Percentiles rank a stretch among this genome's conserved stretches.
phyloP scores from a whole-genome alignment of 2,113 vertebrate genomes.

The Melozone crissalis region DNA sequence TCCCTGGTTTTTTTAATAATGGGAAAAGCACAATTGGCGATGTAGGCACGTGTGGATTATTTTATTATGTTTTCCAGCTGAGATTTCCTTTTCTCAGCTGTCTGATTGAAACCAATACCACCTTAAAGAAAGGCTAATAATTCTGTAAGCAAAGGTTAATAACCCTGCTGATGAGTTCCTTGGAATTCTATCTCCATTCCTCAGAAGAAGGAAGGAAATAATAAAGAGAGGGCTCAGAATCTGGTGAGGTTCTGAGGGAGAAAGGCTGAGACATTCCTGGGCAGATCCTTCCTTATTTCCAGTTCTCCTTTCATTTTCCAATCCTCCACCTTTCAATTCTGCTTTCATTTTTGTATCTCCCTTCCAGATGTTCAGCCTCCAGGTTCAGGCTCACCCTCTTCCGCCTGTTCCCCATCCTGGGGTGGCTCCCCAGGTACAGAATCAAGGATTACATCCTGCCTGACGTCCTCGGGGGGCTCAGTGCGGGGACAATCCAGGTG shows the following conservation, averaged over 20 bases:
- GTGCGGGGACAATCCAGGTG: constrained; percentile 89
- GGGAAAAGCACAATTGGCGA: background rate
- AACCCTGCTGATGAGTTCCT: background rate
- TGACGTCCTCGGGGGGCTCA: constrained; percentile 88
- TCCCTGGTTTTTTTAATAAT: background rate
- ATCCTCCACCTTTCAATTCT: background rate
- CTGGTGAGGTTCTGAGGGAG: background rate
- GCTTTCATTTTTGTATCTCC: background rate
- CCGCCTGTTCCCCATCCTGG: constrained; percentile 83
- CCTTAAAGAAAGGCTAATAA: background rate
- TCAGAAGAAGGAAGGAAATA: background rate
- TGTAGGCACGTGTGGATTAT: background rate
- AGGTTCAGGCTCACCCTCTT: constrained; percentile 79
- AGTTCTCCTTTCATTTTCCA: background rate
- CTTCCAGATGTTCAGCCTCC: constrained; percentile 80
- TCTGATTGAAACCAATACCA: background rate
- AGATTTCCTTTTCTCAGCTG: background rate
- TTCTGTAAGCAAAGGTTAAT: background rate
- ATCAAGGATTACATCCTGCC: constrained; percentile 82
- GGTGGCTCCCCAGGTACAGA: constrained; percentile 90
- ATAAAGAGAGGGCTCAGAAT: background rate
- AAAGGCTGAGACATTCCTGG: background rate
- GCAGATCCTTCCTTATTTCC: background rate
- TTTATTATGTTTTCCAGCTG: background rate
- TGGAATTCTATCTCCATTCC: background rate